Evolutionary conservation across 2,113 vertebrate species (phyloP).

Genomic region (Thryonomys swinderianus): DNA sequence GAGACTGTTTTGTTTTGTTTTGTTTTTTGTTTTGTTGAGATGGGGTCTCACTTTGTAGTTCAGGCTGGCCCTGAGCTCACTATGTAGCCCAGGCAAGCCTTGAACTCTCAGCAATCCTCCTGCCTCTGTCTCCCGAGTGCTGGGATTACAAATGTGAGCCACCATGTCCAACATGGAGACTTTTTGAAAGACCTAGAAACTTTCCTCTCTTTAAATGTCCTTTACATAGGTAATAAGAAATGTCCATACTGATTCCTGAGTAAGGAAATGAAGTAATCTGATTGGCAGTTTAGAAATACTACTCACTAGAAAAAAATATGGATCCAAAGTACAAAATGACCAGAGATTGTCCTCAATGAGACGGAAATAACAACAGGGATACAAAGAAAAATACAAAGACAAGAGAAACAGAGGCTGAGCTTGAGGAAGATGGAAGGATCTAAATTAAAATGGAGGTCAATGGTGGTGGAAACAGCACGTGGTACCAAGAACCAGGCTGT

Average conservation of each 20-base stretch:
- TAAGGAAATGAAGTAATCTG: background rate
- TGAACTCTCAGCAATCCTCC: too few relatives aligned
- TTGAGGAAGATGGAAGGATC: background rate
- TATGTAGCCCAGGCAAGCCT: too few relatives aligned
- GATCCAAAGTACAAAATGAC: background rate
- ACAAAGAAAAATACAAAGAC: background rate
- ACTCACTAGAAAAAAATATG: background rate
- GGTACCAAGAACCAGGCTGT: background rate
- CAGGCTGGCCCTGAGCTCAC: too few relatives aligned
- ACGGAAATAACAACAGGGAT: background rate
- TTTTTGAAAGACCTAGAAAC: background rate
- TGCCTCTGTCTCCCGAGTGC: too few relatives aligned
- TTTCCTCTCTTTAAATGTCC: background rate
- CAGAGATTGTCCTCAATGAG: constrained; percentile 6
- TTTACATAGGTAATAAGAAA: background rate
- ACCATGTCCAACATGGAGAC: too few relatives aligned
- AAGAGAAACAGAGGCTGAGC: background rate
- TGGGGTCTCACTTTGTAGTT: too few relatives aligned
- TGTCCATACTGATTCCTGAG: background rate
- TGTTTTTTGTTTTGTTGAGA: too few relatives aligned
- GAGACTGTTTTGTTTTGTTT: too few relatives aligned
- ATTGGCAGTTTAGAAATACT: constrained; percentile 3
- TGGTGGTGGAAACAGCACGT: background rate
- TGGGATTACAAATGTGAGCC: too few relatives aligned
- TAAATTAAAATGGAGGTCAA: background rate